phyloP scores from a whole-genome alignment of 2,888 invertebrate species.

The Catocala fraxini region DNA sequence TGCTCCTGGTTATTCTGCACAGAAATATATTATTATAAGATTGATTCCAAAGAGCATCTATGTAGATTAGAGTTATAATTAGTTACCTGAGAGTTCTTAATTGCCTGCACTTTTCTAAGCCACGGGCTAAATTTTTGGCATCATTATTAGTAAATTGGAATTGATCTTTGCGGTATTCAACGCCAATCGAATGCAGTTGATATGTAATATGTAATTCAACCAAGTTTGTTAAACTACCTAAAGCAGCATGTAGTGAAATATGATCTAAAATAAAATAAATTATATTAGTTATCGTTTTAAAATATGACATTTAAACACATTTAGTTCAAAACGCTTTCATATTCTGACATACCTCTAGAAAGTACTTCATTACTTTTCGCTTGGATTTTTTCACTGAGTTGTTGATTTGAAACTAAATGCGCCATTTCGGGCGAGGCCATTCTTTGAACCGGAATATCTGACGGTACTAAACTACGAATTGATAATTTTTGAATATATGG shows the following conservation, averaged over 20 bases:
- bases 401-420: conserved; percentile 74
- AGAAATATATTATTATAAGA: neutral
- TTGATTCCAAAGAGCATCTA: neutral
- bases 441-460: conserved; percentile 77
- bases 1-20: conserved; percentile 79
- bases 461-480: conserved; percentile 77
- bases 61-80: neutral
- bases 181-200: conserved; percentile 71
- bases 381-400: conserved; percentile 57
- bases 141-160: conserved; percentile 84
- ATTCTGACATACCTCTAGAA: conserved; percentile 64
- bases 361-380: conserved; percentile 59
- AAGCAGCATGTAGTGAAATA: conserved; percentile 81
- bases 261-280: conserved; percentile 72
- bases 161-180: conserved; percentile 78
- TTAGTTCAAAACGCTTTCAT: no score
- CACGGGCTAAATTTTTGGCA: conserved; percentile 77
- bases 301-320: neutral
- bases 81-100: conserved; percentile 72
- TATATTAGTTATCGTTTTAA: neutral
- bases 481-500: conserved; percentile 76
- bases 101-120: conserved; percentile 75
- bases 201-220: conserved; percentile 79
- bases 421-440: conserved; percentile 81
- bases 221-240: conserved; percentile 78